Conservation (phyloP, 92 coral and sea anemone genomes). For the Zoanthus sociatus region DNA sequence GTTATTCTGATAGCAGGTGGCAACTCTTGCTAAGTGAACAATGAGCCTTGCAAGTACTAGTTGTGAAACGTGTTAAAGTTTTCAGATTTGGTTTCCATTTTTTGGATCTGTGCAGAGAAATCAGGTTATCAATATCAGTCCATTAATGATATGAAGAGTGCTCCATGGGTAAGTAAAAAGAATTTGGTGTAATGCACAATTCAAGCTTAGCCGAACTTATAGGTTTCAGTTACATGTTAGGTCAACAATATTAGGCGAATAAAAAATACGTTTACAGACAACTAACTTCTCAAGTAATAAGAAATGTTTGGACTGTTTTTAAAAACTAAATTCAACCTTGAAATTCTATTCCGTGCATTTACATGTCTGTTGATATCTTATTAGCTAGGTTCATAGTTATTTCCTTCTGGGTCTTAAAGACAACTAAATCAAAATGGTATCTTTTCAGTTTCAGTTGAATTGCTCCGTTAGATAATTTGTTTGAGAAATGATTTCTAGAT, state of each 20-base stretch:
- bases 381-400: too few species aligned
- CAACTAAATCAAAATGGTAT: too few species aligned
- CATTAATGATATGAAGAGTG: not conserved
- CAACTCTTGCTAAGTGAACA: not conserved
- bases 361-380: too few species aligned
- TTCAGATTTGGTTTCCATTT: not conserved
- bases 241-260: too few species aligned
- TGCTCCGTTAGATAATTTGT: not conserved
- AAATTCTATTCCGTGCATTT: too few species aligned
- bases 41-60: constrained; percentile 6
- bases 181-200: not conserved
- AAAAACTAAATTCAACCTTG: too few species aligned
- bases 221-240: too few species aligned
- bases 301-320: too few species aligned
- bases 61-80: not conserved
- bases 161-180: not conserved
- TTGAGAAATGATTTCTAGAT: not conserved
- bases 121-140: not conserved
- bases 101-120: not conserved
- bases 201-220: too few species aligned
- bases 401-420: too few species aligned
- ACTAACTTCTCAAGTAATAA: too few species aligned
- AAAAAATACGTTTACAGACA: too few species aligned
- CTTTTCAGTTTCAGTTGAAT: not conserved
- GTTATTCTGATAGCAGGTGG: not conserved